phyloP scores from a whole-genome alignment of 1,140 invertebrate species.

The Panagrolaimus sp. region DNA sequence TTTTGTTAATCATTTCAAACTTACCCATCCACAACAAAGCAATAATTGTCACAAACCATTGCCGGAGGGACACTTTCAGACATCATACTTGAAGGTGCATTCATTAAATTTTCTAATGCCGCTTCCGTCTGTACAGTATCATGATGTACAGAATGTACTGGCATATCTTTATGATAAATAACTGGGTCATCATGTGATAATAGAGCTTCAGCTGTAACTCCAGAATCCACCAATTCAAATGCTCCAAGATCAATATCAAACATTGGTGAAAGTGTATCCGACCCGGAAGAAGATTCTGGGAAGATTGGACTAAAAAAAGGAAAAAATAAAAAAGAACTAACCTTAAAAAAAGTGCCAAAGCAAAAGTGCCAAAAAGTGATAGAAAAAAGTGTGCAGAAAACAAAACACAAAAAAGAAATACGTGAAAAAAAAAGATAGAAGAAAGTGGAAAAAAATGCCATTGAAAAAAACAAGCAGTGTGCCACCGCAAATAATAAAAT shows the following conservation, averaged over 20 bases:
- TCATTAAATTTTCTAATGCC: conserved; percentile 59
- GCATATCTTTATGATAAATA: conserved; percentile 57
- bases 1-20: too few relatives aligned
- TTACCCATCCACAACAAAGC: conserved; percentile 49
- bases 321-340: background rate
- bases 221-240: conserved; percentile 58
- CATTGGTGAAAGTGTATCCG: conserved; percentile 25
- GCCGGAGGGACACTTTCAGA: conserved; percentile 49
- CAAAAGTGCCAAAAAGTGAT: background rate
- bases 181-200: conserved; percentile 56
- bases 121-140: conserved; percentile 59
- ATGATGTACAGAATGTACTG: conserved; percentile 59
- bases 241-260: conserved; percentile 58
- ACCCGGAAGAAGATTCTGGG: conserved; percentile 5
- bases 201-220: conserved; percentile 51
- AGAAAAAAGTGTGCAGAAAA: background rate
- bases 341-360: background rate
- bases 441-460: background rate
- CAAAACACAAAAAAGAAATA: conserved; percentile 15
- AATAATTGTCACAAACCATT: conserved; percentile 59
- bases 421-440: background rate
- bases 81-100: conserved; percentile 54
- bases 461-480: too few relatives aligned
- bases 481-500: background rate
- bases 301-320: conserved; percentile 22